These are phyloP conservation scores for Dicyrtoma fusca DNA, from an alignment of 2,888 invertebrate species.

Conservation along the genomic window DNA sequence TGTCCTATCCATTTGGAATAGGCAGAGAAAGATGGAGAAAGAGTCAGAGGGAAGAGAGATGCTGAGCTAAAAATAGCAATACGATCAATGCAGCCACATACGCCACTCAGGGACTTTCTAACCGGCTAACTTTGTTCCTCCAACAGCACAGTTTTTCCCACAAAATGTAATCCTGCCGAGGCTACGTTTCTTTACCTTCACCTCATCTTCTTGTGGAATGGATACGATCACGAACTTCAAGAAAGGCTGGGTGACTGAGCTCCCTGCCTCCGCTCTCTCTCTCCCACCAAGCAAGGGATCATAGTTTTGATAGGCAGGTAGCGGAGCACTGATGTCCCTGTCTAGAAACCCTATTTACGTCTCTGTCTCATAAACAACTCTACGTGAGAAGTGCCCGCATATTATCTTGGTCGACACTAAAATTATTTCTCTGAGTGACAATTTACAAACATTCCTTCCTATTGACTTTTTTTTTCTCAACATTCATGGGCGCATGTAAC, in stretches of 20 bases:
- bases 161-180: slow-evolving; percentile 36
- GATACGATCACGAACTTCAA: no score
- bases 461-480: no score
- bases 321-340: no score
- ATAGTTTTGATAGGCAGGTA: no score
- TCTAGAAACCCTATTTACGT: neutral
- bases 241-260: no score
- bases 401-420: no score
- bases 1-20: slow-evolving; percentile 5
- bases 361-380: neutral
- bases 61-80: slow-evolving; percentile 51
- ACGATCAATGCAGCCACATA: slow-evolving; percentile 55
- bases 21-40: slow-evolving; percentile 1
- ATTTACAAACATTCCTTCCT: no score
- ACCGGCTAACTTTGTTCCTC: slow-evolving; percentile 32
- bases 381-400: no score
- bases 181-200: slow-evolving; percentile 38
- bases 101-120: slow-evolving; percentile 26
- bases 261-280: no score
- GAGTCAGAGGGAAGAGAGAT: slow-evolving; percentile 19
- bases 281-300: no score
- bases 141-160: slow-evolving; percentile 33
- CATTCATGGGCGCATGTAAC: no score
- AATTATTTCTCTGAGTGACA: no score
- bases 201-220: slow-evolving; percentile 12